Base-by-base conservation (phyloP, 2,888 invertebrate species). In the Labia minor region DNA sequence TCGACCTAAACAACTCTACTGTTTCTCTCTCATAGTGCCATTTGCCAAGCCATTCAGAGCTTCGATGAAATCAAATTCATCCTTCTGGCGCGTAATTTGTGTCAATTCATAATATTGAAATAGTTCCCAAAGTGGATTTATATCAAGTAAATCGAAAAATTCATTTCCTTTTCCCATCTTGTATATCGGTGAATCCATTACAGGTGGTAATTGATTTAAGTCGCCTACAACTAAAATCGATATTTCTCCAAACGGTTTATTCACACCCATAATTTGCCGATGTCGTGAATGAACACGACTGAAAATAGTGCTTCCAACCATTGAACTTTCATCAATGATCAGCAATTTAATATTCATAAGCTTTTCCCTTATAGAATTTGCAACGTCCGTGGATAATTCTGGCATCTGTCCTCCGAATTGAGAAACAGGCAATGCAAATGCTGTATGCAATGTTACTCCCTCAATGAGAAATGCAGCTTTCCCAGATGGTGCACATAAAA, bases 51-150 rank as follows among this genome's bases (percentile, higher is more conserved):
- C 69, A 61, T 73, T 74, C 8, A 74, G 66, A 8, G 72, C 72
- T 62, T 66, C 61, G 10, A 72, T 71, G 65, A 74, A 75, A 11
- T 16, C 20, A 65, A 61, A 62, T 37, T 73, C 73, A n/a, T n/a
- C n/a, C n/a, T n/a, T n/a, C n/a, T n/a, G n/a, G n/a, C n/a, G n/a
- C 73, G 74, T 74, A n/a, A 74, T 71, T 70, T 73, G 70, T 4
- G 72, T 74, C 26, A 75, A 70, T 69, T 74, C 72, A 69, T 69
- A 74, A 68, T 70, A 70, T 66, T 70, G 10, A 61, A 74, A 73
- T 61, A 66, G 26, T 26, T 72, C 66, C 73, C 72, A 74, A 33
- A 69, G 65, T 19, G 67, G 64, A 62, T 67, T 67, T 14, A 19
- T 63, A 18, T 61, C 18, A 26, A 18, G 33, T 0, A 66, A n/a